These are phyloP conservation scores for Chironomus tentans DNA, from an alignment of 2,888 invertebrate species.

Conservation along the genomic window DNA sequence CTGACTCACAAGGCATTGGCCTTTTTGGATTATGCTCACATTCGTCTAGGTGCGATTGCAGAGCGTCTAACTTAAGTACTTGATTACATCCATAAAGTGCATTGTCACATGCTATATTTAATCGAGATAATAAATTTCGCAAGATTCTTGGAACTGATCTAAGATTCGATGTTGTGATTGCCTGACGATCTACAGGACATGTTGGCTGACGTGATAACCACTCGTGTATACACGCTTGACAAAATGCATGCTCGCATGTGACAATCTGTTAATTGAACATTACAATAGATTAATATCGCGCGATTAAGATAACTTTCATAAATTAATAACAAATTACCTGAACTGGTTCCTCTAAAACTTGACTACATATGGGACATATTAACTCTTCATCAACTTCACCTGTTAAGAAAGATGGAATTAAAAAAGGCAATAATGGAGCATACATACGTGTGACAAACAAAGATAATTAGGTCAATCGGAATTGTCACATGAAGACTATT, in stretches of 20 bases:
- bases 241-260: conserved; percentile 93
- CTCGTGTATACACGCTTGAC: conserved; percentile 85
- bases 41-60: conserved; percentile 78
- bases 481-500: neutral
- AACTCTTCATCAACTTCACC: conserved; percentile 95
- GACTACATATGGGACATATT: conserved; percentile 92
- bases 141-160: conserved; percentile 89
- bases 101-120: conserved; percentile 88
- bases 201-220: conserved; percentile 91
- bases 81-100: conserved; percentile 75
- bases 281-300: neutral
- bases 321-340: conserved; percentile 54
- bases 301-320: neutral
- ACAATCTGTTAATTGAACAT: conserved; percentile 61
- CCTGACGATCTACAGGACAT: conserved; percentile 88
- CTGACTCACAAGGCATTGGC: conserved; percentile 85
- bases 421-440: too few relatives aligned
- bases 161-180: conserved; percentile 79
- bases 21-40: conserved; percentile 92
- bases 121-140: conserved; percentile 81
- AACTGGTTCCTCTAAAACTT: conserved; percentile 87
- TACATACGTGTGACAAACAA: neutral
- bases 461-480: neutral
- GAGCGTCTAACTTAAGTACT: conserved; percentile 75
- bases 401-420: neutral